phyloP scores from a whole-genome alignment of 2,888 invertebrate species.

The Nasonia oneida region DNA sequence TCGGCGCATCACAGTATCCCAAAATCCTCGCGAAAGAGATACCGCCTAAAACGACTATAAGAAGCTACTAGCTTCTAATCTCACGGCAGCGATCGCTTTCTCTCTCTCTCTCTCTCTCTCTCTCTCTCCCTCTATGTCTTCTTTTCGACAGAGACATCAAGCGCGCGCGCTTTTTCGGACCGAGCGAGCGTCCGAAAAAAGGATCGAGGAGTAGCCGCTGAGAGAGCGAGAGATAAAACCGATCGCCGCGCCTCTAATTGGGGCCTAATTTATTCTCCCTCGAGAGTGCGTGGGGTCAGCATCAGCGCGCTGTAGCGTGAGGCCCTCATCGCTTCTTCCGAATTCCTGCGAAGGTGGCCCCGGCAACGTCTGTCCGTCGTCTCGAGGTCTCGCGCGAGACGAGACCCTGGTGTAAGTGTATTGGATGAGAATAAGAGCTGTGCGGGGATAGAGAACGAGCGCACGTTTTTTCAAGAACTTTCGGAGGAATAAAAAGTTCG shows the following conservation, averaged over 20 bases:
- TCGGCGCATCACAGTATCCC: not conserved
- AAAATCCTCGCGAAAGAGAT: not conserved
- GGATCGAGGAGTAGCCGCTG: not conserved
- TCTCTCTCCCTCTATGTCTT: constrained; percentile 37
- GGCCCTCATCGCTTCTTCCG: constrained; percentile 60
- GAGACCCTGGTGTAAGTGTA: too few species aligned
- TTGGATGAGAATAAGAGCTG: too few species aligned
- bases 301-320: not conserved
- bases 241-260: constrained; percentile 59
- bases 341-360: constrained; percentile 54
- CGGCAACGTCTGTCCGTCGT: constrained; percentile 48
- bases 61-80: not conserved
- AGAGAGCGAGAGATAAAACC: constrained; percentile 48
- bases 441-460: too few species aligned
- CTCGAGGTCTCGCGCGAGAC: constrained; percentile 55
- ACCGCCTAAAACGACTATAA: not conserved
- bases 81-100: constrained; percentile 56
- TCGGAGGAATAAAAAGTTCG: not conserved
- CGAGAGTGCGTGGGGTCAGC: constrained; percentile 25
- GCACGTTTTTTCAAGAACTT: not conserved
- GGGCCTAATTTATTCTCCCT: constrained; percentile 63
- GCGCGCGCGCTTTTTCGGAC: constrained; percentile 21
- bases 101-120: constrained; percentile 54
- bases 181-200: constrained; percentile 1
- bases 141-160: constrained; percentile 63